Evolutionary conservation across 2,797 vertebrate genomes (phyloP), one percentile per base, ranked within the genome.

Genomic region (Yasuhikotakia modesta): DNA sequence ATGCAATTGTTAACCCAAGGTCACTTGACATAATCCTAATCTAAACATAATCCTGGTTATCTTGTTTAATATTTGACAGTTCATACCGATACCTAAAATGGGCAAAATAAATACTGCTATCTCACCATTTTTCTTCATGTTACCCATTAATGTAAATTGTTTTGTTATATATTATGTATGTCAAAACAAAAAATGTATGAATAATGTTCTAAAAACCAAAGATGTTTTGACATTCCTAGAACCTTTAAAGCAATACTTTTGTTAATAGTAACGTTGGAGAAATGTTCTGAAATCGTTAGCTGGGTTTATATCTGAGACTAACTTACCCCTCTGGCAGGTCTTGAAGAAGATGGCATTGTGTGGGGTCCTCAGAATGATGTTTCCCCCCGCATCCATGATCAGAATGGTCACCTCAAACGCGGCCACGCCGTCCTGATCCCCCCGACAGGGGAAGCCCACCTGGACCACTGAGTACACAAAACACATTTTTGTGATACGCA

Each of bases 341-440:
- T 96, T 96, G 85, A 96, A 96, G 92, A 96, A 96, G 87, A 96
- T 95, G 76, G 95, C 95, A 0, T 96, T 96, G 70, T 96, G 95
- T 39, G 95, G 95, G 0, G 95, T 96, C 84, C 94, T 92, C 50
- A 96, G 93, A 83, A 96, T 91, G 77, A 94, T 87, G 84, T 91
- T 94, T 83, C 95, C 95, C 84, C 94, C 95, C 39, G 91, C 91
- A 83, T 96, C 94, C 95, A 96, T 95, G 70, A 96, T 86, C 81
- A 95, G 91, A 64, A 96, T 89, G 0, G 93, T 96, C 79, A 95
- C 95, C 85, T 96, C 95, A 86, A 96, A 96, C 1, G 95, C 95
- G 52, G 95, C 95, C 0, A 96, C 95, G 0, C 95, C 95, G 2
- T 96, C 95, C 88, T 95, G 94, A 81, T 94, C 94, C 16, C 95